A percentile compares a stretch with the other conserved stretches of the same genome.
Evolutionary conservation across 37 sponge, comb jelly and placozoan species (phyloP).

Genomic region (Bolinopsis microptera): DNA sequence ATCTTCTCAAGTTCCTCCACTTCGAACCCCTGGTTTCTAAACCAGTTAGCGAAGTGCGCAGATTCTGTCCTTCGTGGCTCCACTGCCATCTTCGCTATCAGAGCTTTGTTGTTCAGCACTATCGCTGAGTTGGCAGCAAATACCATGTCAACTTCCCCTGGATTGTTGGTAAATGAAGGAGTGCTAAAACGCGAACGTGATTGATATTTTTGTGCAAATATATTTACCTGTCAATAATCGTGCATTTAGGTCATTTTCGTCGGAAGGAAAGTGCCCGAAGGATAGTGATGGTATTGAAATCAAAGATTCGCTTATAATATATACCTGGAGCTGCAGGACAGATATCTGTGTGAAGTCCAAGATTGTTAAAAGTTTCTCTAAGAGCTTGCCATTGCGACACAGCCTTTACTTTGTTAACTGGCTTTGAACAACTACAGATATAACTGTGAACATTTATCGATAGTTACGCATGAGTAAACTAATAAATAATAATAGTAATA

Average conservation of each 20-base stretch:
- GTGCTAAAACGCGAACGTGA: no score
- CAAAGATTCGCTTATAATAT: background rate
- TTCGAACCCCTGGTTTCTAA: conserved; percentile 16
- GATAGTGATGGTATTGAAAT: no score
- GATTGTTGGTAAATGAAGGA: background rate
- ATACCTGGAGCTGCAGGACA: background rate
- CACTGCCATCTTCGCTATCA: background rate
- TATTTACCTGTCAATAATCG: no score
- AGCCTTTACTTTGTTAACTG: conserved; percentile 23
- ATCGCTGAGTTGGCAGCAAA: conserved; percentile 31
- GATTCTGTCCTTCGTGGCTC: background rate
- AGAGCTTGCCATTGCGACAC: background rate
- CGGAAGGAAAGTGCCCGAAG: no score
- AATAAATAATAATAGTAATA: no score
- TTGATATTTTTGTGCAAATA: no score
- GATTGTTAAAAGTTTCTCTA: background rate
- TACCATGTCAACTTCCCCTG: conserved; percentile 47
- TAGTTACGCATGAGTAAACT: no score
- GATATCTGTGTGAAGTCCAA: background rate
- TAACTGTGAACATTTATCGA: no score
- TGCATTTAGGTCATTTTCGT: no score
- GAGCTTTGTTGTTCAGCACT: conserved; percentile 43
- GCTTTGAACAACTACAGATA: no score
- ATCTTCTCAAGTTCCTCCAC: conserved; percentile 28
- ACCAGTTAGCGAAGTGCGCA: conserved; percentile 12